Conservation (phyloP, 2,797 vertebrate genomes). For the Paramormyrops hopkinsi region DNA sequence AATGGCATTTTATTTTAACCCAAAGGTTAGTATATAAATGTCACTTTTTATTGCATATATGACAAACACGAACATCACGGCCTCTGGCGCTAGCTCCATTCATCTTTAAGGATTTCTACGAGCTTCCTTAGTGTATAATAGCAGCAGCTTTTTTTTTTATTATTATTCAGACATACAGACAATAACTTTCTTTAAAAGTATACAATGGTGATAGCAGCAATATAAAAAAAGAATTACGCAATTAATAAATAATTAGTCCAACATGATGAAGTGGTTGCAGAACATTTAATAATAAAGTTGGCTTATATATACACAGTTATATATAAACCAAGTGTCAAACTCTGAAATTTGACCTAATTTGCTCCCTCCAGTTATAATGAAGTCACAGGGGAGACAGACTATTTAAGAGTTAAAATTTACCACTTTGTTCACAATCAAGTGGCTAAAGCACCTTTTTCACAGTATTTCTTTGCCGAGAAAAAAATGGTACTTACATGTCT, state of each 20-base stretch:
- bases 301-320: conserved; percentile 58
- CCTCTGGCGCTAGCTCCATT: conserved; percentile 69
- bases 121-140: conserved; percentile 47
- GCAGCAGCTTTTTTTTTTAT: conserved; percentile 67
- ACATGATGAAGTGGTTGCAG: conserved; percentile 76
- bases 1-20: conserved; percentile 47
- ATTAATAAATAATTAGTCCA: conserved; percentile 80
- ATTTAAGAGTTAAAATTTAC: conserved; percentile 4
- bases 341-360: conserved; percentile 24
- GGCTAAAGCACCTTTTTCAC: conserved; percentile 17
- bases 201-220: conserved; percentile 75
- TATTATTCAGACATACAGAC: conserved; percentile 76
- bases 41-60: conserved; percentile 88
- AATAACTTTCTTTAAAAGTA: conserved; percentile 74
- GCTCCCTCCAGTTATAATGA: not conserved
- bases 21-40: conserved; percentile 63
- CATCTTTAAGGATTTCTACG: conserved; percentile 48
- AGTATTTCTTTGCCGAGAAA: not conserved
- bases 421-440: not conserved
- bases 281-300: conserved; percentile 58
- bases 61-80: conserved; percentile 78
- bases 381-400: not conserved
- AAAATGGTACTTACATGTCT: not conserved
- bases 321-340: conserved; percentile 53
- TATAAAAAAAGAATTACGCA: conserved; percentile 77